Evolutionary conservation across 2,113 vertebrate species (phyloP), one percentile per base, ranked within the genome.

Genomic region (Neotragus moschatus): DNA sequence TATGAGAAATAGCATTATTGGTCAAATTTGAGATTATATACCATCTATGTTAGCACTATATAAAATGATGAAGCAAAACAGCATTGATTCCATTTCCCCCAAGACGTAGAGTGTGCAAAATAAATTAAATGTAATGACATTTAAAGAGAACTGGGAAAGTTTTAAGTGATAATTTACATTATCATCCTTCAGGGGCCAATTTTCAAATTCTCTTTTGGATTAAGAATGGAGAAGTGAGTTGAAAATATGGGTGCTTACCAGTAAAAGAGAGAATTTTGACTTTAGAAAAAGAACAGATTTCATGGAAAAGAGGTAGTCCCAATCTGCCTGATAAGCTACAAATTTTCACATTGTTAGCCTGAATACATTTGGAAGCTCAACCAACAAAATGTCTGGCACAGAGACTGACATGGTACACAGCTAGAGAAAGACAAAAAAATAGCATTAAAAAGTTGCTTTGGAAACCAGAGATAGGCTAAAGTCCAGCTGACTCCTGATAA

Each of bases 361-460:
- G 79, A 93, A 80, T 84, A 53, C 28, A 96, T 91, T 93, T 82
- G 96, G 93, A 95, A 95, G 26, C 4, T 30, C 73, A 96, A 79
- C 58, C 33, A 95, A 96, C 56, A 95, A 97, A 94, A 58, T 39
- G 10, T 6, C 28, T 96, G 61, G 53, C 88, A 92, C 36, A 82
- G 49, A 80, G 2, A 13, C 5, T 73, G 56, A 13, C 58, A 63
- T 45, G n/a, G 91, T 13, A 75, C 19, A 90, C 26, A 95, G 39
- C n/a, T 55, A 90, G 21, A 94, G 15, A 49, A 25, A 28, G n/a
- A 16, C 6, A 58, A 96, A 90, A n/a, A 79, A 5, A 49, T n/a
- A 39, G 45, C 51, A 81, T 70, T n/a, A 58, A 93, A 61, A 97
- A 81, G 3, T 61, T 92, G 12, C 15, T 56, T 77, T 81, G 30